Conservation (phyloP, 2,888 invertebrate genomes). For the Blera fallax region DNA sequence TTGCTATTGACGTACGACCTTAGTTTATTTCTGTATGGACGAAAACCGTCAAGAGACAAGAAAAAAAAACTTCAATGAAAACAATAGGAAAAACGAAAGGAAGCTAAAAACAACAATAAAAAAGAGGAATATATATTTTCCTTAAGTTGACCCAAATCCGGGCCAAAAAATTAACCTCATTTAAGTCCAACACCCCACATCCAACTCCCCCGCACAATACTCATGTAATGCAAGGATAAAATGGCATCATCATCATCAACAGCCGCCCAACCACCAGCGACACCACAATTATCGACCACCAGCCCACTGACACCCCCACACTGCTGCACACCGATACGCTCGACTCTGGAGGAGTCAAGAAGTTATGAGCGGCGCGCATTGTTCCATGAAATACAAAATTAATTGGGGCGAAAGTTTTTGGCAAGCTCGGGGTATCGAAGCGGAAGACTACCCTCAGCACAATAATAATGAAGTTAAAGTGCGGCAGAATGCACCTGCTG, state of each 20-base stretch:
- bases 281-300: slow-evolving; percentile 52
- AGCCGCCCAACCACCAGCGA: slow-evolving; percentile 16
- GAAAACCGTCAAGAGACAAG: neutral
- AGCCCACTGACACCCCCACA: slow-evolving; percentile 38
- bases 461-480: slow-evolving; percentile 66
- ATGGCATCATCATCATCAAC: slow-evolving; percentile 45
- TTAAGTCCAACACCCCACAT: slow-evolving; percentile 12
- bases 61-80: neutral
- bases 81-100: neutral
- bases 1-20: slow-evolving; percentile 28
- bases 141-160: slow-evolving; percentile 50
- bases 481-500: slow-evolving; percentile 67
- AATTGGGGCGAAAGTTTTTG: slow-evolving; percentile 68
- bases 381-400: slow-evolving; percentile 69
- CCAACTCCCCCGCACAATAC: neutral
- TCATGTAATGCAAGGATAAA: slow-evolving; percentile 54
- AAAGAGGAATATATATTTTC: neutral
- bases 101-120: neutral
- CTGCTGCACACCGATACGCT: slow-evolving; percentile 11
- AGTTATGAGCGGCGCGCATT: slow-evolving; percentile 67
- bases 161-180: slow-evolving; percentile 40
- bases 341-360: slow-evolving; percentile 47
- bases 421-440: slow-evolving; percentile 66
- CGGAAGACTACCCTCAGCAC: slow-evolving; percentile 59
- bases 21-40: slow-evolving; percentile 11